Percentiles rank a stretch among this genome's conserved stretches.
phyloP scores from a whole-genome alignment of 2,113 vertebrate species.

The Gallinago undulata region DNA sequence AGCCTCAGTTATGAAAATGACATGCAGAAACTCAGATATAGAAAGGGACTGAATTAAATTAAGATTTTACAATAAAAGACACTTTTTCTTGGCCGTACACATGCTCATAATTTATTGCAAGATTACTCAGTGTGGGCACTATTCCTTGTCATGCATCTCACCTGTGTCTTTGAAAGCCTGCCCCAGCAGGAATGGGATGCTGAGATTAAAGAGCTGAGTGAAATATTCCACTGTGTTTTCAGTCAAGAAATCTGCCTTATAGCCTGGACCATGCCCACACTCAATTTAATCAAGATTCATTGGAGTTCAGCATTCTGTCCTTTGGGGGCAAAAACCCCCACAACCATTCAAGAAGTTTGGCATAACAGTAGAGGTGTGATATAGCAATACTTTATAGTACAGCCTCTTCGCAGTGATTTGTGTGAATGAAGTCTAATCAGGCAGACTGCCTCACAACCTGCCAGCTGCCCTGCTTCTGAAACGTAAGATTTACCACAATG shows the following conservation, averaged over 20 bases:
- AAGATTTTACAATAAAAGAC: not conserved
- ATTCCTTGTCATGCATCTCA: not conserved
- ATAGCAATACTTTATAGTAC: not conserved
- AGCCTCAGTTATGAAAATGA: not conserved
- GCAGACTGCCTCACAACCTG: not conserved
- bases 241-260: not conserved
- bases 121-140: not conserved
- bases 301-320: not conserved
- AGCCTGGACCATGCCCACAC: not conserved
- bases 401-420: not conserved
- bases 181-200: not conserved
- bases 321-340: not conserved
- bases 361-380: not conserved
- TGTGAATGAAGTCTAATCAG: not conserved
- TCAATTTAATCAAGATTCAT: not conserved
- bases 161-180: not conserved
- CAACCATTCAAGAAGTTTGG: not conserved
- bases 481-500: slow-evolving; percentile 13
- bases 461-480: slow-evolving; percentile 4
- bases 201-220: not conserved
- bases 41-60: not conserved
- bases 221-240: not conserved
- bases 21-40: not conserved
- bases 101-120: not conserved
- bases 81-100: not conserved